Conservation (phyloP, 2,113 vertebrate species). For the Columba janthina region DNA sequence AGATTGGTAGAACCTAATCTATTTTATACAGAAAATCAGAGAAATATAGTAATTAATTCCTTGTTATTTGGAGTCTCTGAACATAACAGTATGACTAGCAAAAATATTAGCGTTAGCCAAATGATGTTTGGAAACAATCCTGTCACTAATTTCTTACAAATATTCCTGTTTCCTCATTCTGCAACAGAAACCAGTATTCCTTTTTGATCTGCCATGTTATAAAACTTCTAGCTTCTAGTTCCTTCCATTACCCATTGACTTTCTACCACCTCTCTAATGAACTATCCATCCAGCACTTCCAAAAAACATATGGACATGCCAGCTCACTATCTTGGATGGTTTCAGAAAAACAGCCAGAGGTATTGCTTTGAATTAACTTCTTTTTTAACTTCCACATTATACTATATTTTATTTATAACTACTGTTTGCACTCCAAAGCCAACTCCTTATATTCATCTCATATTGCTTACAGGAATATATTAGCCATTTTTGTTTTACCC, state of each 20-base stretch:
- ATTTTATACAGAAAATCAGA: neutral
- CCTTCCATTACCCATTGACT: neutral
- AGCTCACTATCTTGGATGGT: neutral
- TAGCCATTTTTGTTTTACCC: slow-evolving; percentile 15
- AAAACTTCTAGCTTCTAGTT: neutral
- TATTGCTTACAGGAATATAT: slow-evolving; percentile 9
- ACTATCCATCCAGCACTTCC: neutral
- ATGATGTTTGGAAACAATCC: neutral
- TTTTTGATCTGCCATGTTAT: neutral
- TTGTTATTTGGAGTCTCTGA: neutral
- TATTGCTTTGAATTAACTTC: neutral
- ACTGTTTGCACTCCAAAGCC: neutral
- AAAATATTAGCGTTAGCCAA: neutral
- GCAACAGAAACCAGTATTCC: neutral
- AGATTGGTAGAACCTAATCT: neutral
- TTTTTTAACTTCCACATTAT: neutral
- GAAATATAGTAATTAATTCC: neutral
- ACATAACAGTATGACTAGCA: neutral
- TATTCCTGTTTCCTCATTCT: neutral
- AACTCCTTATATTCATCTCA: neutral
- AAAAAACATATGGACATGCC: neutral
- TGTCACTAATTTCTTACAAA: neutral
- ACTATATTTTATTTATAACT: slow-evolving; percentile 28
- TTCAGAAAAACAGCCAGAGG: neutral
- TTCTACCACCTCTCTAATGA: neutral